Evolutionary conservation across 2,797 vertebrate genomes (phyloP).

Genomic region (Smutsia temminckii): DNA sequence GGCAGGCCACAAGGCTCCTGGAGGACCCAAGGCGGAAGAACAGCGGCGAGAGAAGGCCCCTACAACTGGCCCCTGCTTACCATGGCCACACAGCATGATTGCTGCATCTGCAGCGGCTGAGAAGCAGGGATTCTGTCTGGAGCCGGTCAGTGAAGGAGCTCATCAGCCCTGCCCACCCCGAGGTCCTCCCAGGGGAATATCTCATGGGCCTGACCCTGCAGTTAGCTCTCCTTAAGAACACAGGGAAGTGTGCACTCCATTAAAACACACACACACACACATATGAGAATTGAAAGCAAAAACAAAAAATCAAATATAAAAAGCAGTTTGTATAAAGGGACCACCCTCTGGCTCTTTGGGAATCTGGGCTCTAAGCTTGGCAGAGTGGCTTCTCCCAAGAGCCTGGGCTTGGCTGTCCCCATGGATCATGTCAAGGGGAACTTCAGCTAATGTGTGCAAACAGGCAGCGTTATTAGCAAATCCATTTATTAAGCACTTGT

Average conservation of each 20-base stretch:
- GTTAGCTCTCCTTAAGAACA: background rate
- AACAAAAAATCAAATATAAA: background rate
- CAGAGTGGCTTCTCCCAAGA: conserved; percentile 8
- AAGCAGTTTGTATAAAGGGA: background rate
- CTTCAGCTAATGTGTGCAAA: conserved; percentile 61
- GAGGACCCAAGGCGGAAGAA: background rate
- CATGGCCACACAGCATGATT: background rate
- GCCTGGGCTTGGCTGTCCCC: conserved; percentile 36
- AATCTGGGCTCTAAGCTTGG: conserved; percentile 32
- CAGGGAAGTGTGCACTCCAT: background rate
- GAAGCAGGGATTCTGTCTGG: background rate
- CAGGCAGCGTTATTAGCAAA: conserved; percentile 63
- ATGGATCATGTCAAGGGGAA: background rate
- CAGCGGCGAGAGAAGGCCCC: background rate
- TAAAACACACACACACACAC: background rate
- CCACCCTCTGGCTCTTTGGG: conserved; percentile 7
- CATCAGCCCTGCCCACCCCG: rapidly evolving
- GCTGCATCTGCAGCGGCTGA: background rate
- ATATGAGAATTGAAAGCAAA: background rate
- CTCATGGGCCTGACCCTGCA: background rate
- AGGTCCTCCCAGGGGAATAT: background rate
- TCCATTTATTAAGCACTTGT: conserved; percentile 59
- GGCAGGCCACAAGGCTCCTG: background rate
- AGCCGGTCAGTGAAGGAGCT: background rate
- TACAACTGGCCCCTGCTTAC: background rate